Conservation (phyloP, 2,797 vertebrate species). For the Pitangus sulphuratus region DNA sequence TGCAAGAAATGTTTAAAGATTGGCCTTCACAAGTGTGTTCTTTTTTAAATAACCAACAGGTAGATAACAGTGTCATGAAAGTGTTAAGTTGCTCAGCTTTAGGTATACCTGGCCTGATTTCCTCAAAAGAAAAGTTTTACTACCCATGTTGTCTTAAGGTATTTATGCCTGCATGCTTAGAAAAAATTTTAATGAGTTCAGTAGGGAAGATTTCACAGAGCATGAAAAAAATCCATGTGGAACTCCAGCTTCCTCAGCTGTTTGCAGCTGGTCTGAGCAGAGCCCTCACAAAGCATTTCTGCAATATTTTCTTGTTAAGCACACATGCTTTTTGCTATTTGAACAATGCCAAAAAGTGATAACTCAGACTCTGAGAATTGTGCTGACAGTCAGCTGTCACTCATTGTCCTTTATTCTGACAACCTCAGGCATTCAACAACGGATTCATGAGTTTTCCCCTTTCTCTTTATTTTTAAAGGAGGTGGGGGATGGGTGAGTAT, state of each 20-base stretch:
- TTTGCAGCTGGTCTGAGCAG: background rate
- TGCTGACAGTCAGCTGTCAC: constrained; percentile 87
- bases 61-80: background rate
- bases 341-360: constrained; percentile 75
- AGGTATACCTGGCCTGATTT: background rate
- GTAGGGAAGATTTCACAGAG: constrained; percentile 50
- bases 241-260: background rate
- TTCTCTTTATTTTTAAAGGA: constrained; percentile 80
- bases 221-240: constrained; percentile 22
- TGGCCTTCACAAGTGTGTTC: background rate
- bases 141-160: background rate
- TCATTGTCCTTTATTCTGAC: constrained; percentile 84
- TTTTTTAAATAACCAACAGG: constrained; percentile 20
- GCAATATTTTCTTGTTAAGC: constrained; percentile 58
- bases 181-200: constrained; percentile 62
- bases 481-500: constrained; percentile 83
- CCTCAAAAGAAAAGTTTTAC: background rate
- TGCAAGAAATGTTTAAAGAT: constrained; percentile 41
- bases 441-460: constrained; percentile 77
- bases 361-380: constrained; percentile 73
- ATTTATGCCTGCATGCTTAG: background rate
- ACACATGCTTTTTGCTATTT: constrained; percentile 29
- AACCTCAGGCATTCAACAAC: constrained; percentile 79
- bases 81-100: background rate
- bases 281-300: constrained; percentile 3